Evolutionary conservation across 2,888 invertebrate genomes (phyloP).

Genomic region (Deilephila porcellus): DNA sequence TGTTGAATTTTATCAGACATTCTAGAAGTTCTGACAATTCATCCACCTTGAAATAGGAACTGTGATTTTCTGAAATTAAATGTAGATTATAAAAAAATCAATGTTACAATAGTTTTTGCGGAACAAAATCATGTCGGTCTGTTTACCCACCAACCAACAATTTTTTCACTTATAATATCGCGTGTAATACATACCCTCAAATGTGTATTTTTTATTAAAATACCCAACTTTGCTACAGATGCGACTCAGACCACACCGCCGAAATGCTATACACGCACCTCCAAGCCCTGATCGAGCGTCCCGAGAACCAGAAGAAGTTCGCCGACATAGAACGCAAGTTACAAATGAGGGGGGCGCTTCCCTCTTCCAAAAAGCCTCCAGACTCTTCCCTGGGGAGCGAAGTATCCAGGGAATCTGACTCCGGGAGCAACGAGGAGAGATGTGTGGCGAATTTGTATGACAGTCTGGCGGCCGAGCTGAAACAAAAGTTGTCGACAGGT

Average conservation of each 20-base stretch:
- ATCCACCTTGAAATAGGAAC: too few species aligned
- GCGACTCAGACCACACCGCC: slow-evolving; percentile 97
- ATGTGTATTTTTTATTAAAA: not conserved
- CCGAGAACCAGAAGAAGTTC: slow-evolving; percentile 94
- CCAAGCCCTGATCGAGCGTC: slow-evolving; percentile 90
- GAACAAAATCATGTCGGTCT: too few species aligned
- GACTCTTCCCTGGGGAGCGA: slow-evolving; percentile 91
- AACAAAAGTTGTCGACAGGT: slow-evolving; percentile 86
- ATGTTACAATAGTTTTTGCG: too few species aligned
- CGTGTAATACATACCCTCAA: too few species aligned
- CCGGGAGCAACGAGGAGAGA: slow-evolving; percentile 89
- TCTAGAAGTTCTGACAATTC: too few species aligned
- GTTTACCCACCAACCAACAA: too few species aligned
- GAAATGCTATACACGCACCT: slow-evolving; percentile 93
- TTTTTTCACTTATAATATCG: too few species aligned
- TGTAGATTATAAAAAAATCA: too few species aligned
- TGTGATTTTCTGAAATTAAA: too few species aligned
- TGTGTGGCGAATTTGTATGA: slow-evolving; percentile 92
- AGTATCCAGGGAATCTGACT: slow-evolving; percentile 88
- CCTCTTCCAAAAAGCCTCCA: slow-evolving; percentile 86
- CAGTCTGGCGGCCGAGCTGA: slow-evolving; percentile 95
- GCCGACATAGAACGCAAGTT: slow-evolving; percentile 89
- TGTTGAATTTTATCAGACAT: too few species aligned
- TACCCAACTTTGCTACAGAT: slow-evolving; percentile 69
- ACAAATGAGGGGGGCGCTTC: slow-evolving; percentile 84